Base-by-base conservation (phyloP, 2,888 invertebrate species). In the Calameuta idolon region DNA sequence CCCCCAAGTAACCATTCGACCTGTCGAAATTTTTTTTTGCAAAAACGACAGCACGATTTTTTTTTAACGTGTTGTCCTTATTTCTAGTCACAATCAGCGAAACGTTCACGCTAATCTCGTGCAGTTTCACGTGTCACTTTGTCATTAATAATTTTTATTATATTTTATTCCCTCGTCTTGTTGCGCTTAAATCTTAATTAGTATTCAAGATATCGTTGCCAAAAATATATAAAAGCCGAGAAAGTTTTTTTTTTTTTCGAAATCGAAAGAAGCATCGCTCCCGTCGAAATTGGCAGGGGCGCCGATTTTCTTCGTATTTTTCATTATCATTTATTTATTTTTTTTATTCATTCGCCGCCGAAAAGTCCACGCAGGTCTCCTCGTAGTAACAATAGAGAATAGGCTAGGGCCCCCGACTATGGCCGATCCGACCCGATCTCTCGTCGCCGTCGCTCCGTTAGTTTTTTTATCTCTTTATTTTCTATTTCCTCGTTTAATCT, bases 151-250 rank as follows among this genome's bases (percentile, higher is more conserved):
- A 69, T 76, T 81, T 69, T 74, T 80, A 80, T 79, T 81, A 71
- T 82, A 84, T 83, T 80, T 76, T 79, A 73, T 80, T 77, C 81
- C 83, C 79, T 81, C 83, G 81, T 86, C 86, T 89, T 86, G 85
- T 89, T 88, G 87, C 87, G 87, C 89, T 90, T 89, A 89, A 88
- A 89, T 84, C 87, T 90, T 91, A 90, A 88, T 87, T 89, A 90
- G 87, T 91, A 90, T 34, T 89, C 89, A 90, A 91, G 91, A 91
- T 90, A 89, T 91, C 90, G 88, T 91, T 91, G 91, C 91, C 91
- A 90, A 91, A 91, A 91, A 91, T 91, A 91, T 90, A 90, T 90
- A 90, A 91, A 85, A 90, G 89, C 89, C 87, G 87, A 89, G 88
- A 90, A 88, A 87, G 88, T 85, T 87, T 87, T 85, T 85, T 79